These are phyloP conservation scores for Sebastes baramenuke DNA, from an alignment of 2,797 vertebrate species.

Conservation along the genomic window DNA sequence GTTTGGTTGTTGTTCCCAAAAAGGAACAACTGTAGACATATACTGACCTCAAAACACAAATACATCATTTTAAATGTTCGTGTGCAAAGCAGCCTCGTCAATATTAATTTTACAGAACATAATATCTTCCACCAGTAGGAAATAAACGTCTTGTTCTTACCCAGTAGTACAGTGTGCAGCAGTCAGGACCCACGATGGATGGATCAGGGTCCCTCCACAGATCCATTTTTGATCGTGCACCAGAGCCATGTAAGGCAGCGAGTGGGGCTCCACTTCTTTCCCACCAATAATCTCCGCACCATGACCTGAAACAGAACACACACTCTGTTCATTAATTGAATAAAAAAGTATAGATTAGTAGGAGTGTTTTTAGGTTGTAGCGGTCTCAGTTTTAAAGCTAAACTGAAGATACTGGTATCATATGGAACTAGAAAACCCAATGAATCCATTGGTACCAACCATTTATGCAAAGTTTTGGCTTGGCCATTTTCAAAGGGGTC, in stretches of 20 bases:
- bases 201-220: conserved; percentile 75
- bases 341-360: neutral
- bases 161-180: conserved; percentile 61
- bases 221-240: neutral
- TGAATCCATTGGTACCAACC: too few species aligned
- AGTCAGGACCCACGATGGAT: conserved; percentile 73
- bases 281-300: conserved; percentile 75
- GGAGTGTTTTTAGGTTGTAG: too few species aligned
- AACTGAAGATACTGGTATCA: too few species aligned
- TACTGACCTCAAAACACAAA: neutral
- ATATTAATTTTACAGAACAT: neutral
- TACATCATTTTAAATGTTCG: neutral
- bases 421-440: too few species aligned
- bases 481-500: too few species aligned
- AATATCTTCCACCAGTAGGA: neutral
- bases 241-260: conserved; percentile 74
- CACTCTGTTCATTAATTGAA: neutral
- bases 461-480: too few species aligned
- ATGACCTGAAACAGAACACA: conserved; percentile 47
- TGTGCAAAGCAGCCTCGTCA: neutral
- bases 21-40: neutral
- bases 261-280: conserved; percentile 65
- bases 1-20: neutral
- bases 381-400: too few species aligned
- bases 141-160: conserved; percentile 36